Conservation (phyloP, 2,113 vertebrate species). For the Chionis minor region DNA sequence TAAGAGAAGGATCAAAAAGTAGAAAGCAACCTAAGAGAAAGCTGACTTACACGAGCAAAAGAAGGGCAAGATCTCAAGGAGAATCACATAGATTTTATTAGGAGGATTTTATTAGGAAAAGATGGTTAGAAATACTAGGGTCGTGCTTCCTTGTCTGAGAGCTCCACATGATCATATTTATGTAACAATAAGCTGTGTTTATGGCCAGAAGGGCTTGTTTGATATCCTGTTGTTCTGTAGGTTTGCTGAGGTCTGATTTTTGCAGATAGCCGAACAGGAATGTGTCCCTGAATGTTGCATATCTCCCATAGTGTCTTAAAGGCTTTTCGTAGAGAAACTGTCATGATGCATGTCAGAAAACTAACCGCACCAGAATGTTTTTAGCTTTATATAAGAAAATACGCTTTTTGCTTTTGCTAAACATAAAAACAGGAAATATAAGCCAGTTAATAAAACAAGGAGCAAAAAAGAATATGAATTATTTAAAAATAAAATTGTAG, state of each 20-base stretch:
- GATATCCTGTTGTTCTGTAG: not conserved
- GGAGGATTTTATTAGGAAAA: conserved; percentile 1
- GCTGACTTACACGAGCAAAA: not conserved
- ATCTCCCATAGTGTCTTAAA: not conserved
- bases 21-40: not conserved
- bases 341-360: conserved; percentile 19
- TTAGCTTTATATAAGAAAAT: conserved; percentile 12
- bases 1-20: not conserved
- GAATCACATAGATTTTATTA: not conserved
- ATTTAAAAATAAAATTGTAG: not conserved
- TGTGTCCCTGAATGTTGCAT: not conserved
- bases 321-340: not conserved
- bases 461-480: not conserved
- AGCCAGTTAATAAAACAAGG: not conserved
- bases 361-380: not conserved
- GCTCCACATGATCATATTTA: conserved; percentile 13
- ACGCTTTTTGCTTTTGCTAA: not conserved
- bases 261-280: not conserved
- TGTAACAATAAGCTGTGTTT: conserved; percentile 31
- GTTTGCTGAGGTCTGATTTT: conserved; percentile 14
- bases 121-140: not conserved
- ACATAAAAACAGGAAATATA: not conserved
- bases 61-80: conserved; percentile 3
- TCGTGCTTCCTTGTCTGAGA: not conserved
- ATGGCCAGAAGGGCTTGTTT: not conserved